phyloP scores from a whole-genome alignment of 2,113 vertebrate species.

The Pomatorhinus ruficollis region DNA sequence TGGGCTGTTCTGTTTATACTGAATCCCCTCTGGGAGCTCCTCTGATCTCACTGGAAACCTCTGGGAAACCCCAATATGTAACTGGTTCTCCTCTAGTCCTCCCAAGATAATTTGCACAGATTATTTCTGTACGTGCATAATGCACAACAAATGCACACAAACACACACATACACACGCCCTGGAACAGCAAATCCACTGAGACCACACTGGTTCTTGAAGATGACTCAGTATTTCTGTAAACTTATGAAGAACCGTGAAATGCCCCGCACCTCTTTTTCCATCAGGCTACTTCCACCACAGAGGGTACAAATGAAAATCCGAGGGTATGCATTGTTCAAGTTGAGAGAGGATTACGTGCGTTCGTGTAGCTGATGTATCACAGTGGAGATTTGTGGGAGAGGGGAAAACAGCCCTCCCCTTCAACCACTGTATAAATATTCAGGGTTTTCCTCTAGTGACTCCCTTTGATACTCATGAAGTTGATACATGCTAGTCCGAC shows the following conservation, averaged over 20 bases:
- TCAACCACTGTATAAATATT: slow-evolving; percentile 1
- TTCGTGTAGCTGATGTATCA: background rate
- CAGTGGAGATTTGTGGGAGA: background rate
- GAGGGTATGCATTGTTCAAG: background rate
- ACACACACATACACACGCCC: too few relatives aligned
- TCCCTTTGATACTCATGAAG: slow-evolving; percentile 52
- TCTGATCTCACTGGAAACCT: slow-evolving; percentile 27
- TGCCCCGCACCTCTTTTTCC: background rate
- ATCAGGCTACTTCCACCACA: background rate
- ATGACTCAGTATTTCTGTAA: slow-evolving; percentile 31
- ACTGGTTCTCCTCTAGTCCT: slow-evolving; percentile 1
- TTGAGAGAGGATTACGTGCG: rapidly evolving
- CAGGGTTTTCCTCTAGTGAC: slow-evolving; percentile 53
- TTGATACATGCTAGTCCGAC: background rate
- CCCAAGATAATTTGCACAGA: background rate
- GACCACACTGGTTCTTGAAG: background rate
- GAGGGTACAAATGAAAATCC: background rate
- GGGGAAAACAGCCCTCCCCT: background rate
- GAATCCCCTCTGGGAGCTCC: background rate
- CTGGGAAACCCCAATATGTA: slow-evolving; percentile 34
- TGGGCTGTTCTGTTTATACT: background rate
- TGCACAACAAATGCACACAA: background rate
- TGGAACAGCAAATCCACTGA: background rate
- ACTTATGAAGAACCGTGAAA: background rate
- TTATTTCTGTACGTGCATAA: background rate